Evolutionary conservation across 1,140 invertebrate species (phyloP).

Genomic region (Drosophila bifasciata): DNA sequence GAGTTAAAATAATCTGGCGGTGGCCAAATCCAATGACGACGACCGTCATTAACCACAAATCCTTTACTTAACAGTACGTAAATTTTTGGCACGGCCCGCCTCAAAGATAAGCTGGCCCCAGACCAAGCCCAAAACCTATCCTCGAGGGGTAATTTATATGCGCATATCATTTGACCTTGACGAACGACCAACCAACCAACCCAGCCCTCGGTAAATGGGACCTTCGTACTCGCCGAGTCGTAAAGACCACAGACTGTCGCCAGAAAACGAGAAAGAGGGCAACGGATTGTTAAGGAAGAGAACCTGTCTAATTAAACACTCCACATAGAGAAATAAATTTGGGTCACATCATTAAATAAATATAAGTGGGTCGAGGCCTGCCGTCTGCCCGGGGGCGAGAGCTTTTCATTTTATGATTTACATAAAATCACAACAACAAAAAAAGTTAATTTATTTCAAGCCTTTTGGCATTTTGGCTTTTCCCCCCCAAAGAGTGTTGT

Average conservation of each 20-base stretch:
- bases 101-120: slow-evolving; percentile 58
- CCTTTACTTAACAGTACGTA: slow-evolving; percentile 82
- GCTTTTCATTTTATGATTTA: slow-evolving; percentile 65
- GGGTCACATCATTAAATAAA: slow-evolving; percentile 82
- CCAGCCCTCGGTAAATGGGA: slow-evolving; percentile 1
- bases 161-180: slow-evolving; percentile 78
- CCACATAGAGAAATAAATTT: slow-evolving; percentile 79
- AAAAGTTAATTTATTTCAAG: slow-evolving; percentile 81
- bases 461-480: slow-evolving; percentile 63
- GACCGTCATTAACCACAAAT: slow-evolving; percentile 81
- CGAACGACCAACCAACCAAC: slow-evolving; percentile 30
- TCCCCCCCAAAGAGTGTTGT: slow-evolving; percentile 6
- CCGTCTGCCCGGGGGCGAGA: slow-evolving; percentile 21
- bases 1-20: slow-evolving; percentile 38
- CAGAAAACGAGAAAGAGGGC: slow-evolving; percentile 12
- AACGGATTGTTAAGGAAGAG: not conserved
- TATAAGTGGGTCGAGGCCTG: slow-evolving; percentile 70
- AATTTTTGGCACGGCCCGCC: slow-evolving; percentile 68
- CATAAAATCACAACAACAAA: slow-evolving; percentile 71
- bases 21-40: slow-evolving; percentile 42
- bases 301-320: slow-evolving; percentile 79
- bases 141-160: slow-evolving; percentile 62
- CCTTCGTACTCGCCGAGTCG: slow-evolving; percentile 51
- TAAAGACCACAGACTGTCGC: slow-evolving; percentile 70
- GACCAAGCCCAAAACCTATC: slow-evolving; percentile 18